These are phyloP conservation scores for Plagodis dolabraria DNA, from an alignment of 2,888 invertebrate genomes.

Conservation along the genomic window DNA sequence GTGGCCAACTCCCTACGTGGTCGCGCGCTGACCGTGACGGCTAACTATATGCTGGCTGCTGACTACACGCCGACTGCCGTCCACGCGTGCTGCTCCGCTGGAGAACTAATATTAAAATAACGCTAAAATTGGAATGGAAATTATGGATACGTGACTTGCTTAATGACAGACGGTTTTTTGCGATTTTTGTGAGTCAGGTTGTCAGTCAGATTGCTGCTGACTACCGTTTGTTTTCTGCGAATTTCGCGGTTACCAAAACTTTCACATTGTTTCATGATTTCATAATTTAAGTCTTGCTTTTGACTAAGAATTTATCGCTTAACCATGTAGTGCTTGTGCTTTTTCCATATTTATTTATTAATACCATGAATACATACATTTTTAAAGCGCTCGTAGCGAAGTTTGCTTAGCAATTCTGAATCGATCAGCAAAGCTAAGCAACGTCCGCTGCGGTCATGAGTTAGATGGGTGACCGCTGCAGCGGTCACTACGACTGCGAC, in stretches of 20 bases:
- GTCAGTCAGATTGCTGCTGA: not conserved
- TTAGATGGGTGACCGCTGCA: too few species aligned
- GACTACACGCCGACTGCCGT: slow-evolving; percentile 15
- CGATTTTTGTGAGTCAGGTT: not conserved
- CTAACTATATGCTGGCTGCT: slow-evolving; percentile 54
- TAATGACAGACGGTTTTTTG: slow-evolving; percentile 11
- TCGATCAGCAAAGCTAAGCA: too few species aligned
- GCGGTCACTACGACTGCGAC: too few species aligned
- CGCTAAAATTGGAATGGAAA: slow-evolving; percentile 35
- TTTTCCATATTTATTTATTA: too few species aligned
- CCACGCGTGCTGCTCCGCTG: slow-evolving; percentile 40
- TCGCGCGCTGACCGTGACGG: slow-evolving; percentile 60
- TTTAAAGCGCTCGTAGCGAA: too few species aligned
- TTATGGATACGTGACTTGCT: slow-evolving; percentile 14
- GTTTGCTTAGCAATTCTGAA: too few species aligned
- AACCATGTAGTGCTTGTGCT: too few species aligned
- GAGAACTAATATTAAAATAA: slow-evolving; percentile 45
- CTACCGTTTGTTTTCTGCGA: not conserved
- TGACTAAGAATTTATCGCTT: too few species aligned
- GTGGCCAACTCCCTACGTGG: slow-evolving; percentile 42
- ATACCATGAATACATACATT: too few species aligned
- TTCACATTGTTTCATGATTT: too few species aligned
- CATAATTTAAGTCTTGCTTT: too few species aligned
- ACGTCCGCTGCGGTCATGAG: too few species aligned
- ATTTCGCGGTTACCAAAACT: not conserved